Conservation (phyloP, 2,113 vertebrate species). For the Pollachius pollachius region DNA sequence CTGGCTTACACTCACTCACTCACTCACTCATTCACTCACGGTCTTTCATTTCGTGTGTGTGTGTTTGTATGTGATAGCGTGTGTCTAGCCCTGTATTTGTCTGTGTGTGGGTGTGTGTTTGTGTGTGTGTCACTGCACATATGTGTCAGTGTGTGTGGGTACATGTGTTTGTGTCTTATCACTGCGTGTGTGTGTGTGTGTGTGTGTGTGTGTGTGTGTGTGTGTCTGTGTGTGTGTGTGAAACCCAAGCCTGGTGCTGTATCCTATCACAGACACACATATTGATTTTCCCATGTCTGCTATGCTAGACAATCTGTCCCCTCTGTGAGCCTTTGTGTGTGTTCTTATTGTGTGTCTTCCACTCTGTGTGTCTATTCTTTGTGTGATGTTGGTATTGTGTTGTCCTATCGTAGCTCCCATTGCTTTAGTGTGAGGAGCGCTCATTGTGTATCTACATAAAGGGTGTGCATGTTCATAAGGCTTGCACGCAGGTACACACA, state of each 20-base stretch:
- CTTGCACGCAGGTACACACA: too few relatives aligned
- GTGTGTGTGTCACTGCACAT: too few relatives aligned
- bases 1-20: not conserved
- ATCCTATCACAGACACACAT: conserved; percentile 14
- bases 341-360: not conserved
- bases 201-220: too few relatives aligned
- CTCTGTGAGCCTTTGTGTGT: not conserved
- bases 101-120: conserved; percentile 11
- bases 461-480: not conserved
- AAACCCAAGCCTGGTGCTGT: conserved; percentile 10
- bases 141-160: too few relatives aligned
- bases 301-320: conserved; percentile 24
- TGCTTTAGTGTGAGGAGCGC: not conserved
- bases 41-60: not conserved
- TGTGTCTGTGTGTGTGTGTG: too few relatives aligned
- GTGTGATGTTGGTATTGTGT: too few relatives aligned
- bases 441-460: not conserved
- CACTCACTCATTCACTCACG: conserved; percentile 10
- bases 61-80: conserved; percentile 1
- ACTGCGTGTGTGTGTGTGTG: too few relatives aligned
- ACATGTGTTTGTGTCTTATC: too few relatives aligned
- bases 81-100: conserved; percentile 12
- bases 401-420: too few relatives aligned
- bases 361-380: not conserved
- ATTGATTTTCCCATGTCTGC: conserved; percentile 36